Conservation (phyloP, 2,113 vertebrate species). For the Colistium nudipinnis region DNA sequence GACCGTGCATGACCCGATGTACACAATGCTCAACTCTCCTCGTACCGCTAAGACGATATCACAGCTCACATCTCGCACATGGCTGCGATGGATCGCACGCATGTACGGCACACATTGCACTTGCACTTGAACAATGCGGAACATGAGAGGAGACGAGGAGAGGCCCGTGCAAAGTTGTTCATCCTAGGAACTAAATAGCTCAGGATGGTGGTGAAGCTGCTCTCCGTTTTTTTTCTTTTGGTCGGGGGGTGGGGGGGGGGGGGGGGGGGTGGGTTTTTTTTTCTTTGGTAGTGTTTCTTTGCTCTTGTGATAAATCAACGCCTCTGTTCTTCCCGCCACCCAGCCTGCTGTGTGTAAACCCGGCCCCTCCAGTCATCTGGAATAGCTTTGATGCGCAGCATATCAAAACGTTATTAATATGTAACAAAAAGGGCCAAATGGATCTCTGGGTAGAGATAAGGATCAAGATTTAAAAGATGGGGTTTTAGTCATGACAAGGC, state of each 20-base stretch:
- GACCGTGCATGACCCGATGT: slow-evolving; percentile 7
- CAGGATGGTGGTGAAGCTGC: neutral
- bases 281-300: slow-evolving; percentile 5
- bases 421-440: neutral
- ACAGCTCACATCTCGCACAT: slow-evolving; percentile 19
- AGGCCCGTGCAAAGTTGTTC: slow-evolving; percentile 20
- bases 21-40: slow-evolving; percentile 10
- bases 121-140: slow-evolving; percentile 17
- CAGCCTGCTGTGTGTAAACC: neutral
- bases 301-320: slow-evolving; percentile 11
- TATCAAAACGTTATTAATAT: slow-evolving; percentile 4
- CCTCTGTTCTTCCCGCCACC: slow-evolving; percentile 9
- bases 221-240: neutral
- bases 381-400: slow-evolving; percentile 5
- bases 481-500: neutral
- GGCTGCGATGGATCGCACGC: slow-evolving; percentile 14
- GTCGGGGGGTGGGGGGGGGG: too few relatives aligned
- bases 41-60: slow-evolving; percentile 14
- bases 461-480: neutral
- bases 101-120: slow-evolving; percentile 41
- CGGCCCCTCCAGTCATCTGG: neutral
- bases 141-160: slow-evolving; percentile 38
- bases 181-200: slow-evolving; percentile 21
- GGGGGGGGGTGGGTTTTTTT: neutral
- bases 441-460: neutral